Percentiles rank a stretch among this genome's conserved stretches.
Evolutionary conservation across 2,113 vertebrate species (phyloP).

Genomic region (Emydocephalus ijimae): DNA sequence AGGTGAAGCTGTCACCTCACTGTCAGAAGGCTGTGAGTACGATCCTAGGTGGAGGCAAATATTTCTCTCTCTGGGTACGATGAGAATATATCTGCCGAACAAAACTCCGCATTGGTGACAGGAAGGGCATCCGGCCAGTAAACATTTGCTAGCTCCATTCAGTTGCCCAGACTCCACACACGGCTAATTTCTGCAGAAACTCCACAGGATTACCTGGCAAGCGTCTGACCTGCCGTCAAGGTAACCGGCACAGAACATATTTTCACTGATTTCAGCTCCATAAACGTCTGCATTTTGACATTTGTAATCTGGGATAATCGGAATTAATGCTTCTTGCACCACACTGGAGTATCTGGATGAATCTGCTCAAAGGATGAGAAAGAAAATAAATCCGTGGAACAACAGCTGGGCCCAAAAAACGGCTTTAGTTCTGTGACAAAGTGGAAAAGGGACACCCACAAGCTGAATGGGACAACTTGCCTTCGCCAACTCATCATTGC

Average conservation of each 20-base stretch:
- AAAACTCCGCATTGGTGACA: too few species aligned
- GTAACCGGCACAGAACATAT: slow-evolving; percentile 91
- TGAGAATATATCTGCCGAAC: too few species aligned
- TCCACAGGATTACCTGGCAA: slow-evolving; percentile 81
- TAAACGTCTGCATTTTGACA: slow-evolving; percentile 85
- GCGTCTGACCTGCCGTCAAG: slow-evolving; percentile 78
- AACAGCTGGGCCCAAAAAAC: too few species aligned
- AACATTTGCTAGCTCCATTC: too few species aligned
- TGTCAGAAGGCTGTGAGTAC: too few species aligned
- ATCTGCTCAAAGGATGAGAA: slow-evolving; percentile 61
- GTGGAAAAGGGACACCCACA: background rate
- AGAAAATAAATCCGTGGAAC: slow-evolving; percentile 36
- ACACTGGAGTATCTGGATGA: slow-evolving; percentile 67
- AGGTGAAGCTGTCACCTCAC: too few species aligned
- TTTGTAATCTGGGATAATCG: slow-evolving; percentile 73
- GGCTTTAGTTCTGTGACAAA: background rate
- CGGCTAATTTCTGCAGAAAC: background rate
- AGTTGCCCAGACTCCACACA: too few species aligned
- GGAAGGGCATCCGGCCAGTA: too few species aligned
- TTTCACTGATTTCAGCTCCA: slow-evolving; percentile 78
- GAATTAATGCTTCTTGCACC: slow-evolving; percentile 79
- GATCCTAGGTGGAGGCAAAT: too few species aligned
- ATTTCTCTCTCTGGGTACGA: too few species aligned
- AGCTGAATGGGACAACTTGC: too few species aligned
- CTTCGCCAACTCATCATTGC: too few species aligned